phyloP scores from a whole-genome alignment of 1,140 invertebrate genomes.

The Idris sp. region DNA sequence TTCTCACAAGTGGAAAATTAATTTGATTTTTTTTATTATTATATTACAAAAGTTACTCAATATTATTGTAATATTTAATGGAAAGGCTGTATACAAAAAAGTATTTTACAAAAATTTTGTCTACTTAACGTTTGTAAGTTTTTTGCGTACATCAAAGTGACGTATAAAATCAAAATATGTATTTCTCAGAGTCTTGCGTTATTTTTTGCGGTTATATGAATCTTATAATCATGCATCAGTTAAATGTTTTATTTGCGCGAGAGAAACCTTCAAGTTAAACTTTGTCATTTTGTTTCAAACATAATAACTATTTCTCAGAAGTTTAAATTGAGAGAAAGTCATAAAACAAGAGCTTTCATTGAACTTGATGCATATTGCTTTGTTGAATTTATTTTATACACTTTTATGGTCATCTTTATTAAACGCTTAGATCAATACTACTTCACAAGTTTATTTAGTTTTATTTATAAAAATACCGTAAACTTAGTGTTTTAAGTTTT shows the following conservation, averaged over 20 bases:
- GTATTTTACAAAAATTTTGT: too few species aligned
- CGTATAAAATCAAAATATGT: too few species aligned
- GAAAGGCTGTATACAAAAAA: too few species aligned
- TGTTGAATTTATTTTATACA: conserved; percentile 3
- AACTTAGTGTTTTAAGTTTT: too few species aligned
- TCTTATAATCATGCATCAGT: conserved; percentile 3
- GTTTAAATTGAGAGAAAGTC: neutral
- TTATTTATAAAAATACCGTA: too few species aligned
- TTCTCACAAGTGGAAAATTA: conserved; percentile 9
- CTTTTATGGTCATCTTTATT: neutral
- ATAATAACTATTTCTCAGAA: conserved; percentile 1
- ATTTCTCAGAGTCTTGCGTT: too few species aligned
- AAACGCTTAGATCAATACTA: neutral
- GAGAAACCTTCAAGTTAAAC: neutral
- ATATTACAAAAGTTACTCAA: too few species aligned
- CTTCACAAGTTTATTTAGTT: too few species aligned
- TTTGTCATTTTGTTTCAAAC: conserved; percentile 10
- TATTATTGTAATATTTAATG: too few species aligned
- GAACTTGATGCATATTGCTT: neutral
- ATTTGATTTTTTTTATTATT: too few species aligned
- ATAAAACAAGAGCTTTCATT: neutral
- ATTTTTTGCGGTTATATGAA: conserved; percentile 5
- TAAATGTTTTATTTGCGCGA: conserved; percentile 7
- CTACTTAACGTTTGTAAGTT: too few species aligned
- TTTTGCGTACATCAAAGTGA: too few species aligned